Evolutionary conservation across 2,113 vertebrate species (phyloP).

Genomic region (Melanerpes aurifrons): DNA sequence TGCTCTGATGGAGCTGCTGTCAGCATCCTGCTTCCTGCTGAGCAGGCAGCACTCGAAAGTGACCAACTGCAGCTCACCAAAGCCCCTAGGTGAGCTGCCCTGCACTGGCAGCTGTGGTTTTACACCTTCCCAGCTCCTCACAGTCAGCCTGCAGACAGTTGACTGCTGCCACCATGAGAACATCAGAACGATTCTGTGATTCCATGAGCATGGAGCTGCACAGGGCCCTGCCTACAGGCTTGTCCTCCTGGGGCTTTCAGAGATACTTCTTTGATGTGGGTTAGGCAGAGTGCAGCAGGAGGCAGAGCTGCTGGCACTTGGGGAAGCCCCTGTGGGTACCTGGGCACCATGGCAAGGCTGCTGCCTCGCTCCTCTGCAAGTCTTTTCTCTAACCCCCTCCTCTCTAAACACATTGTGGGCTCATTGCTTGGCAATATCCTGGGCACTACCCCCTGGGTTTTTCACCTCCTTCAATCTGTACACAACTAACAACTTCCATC

Average conservation of each 20-base stretch:
- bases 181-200: no score
- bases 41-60: not conserved
- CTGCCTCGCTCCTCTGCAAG: not conserved
- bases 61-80: not conserved
- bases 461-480: not conserved
- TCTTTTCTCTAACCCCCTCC: not conserved
- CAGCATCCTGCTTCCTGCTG: not conserved
- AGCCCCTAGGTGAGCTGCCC: not conserved
- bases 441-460: not conserved
- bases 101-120: not conserved
- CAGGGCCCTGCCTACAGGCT: fast-evolving
- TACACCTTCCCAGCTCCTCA: not conserved
- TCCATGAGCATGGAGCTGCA: not conserved
- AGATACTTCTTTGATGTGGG: not conserved
- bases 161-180: not conserved
- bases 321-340: not conserved
- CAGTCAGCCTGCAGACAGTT: not conserved
- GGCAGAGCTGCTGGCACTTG: not conserved
- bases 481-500: not conserved
- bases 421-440: not conserved
- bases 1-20: not conserved
- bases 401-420: not conserved
- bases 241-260: not conserved
- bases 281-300: not conserved
- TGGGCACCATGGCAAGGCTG: fast-evolving